Evolutionary conservation across 2,797 vertebrate genomes (phyloP).

Genomic region (Dallia pectoralis): DNA sequence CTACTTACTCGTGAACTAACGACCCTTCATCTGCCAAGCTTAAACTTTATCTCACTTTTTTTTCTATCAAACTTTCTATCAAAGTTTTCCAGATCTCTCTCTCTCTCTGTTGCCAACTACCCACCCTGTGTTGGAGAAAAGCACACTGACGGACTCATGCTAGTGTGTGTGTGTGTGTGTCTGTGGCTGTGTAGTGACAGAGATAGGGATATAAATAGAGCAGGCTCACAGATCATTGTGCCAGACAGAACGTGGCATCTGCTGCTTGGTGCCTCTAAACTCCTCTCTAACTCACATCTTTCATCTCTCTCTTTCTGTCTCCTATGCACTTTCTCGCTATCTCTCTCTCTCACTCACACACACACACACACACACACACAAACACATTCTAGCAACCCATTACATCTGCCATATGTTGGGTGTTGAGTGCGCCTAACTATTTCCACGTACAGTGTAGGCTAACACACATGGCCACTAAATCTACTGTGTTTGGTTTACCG

Average conservation of each 20-base stretch:
- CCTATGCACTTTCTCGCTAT: conserved; percentile 6
- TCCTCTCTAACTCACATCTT: conserved; percentile 50
- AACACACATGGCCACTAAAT: not conserved
- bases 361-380: conserved; percentile 21
- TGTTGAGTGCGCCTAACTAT: conserved; percentile 42
- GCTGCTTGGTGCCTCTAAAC: conserved; percentile 65
- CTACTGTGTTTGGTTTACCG: not conserved
- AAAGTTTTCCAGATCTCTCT: not conserved
- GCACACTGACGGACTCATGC: conserved; percentile 27
- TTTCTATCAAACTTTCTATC: not conserved
- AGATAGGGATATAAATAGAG: conserved; percentile 73
- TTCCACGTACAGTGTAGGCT: conserved; percentile 38
- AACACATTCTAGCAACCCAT: conserved; percentile 30
- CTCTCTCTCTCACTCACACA: conserved; percentile 19
- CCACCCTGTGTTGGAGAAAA: conserved; percentile 45
- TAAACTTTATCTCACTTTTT: not conserved
- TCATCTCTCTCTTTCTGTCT: conserved; percentile 9
- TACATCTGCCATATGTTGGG: conserved; percentile 68
- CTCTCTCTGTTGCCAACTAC: conserved; percentile 27
- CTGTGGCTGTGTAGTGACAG: conserved; percentile 68
- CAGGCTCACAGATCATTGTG: conserved; percentile 72
- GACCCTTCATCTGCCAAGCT: not conserved
- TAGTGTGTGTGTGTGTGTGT: conserved; percentile 33
- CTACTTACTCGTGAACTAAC: not conserved
- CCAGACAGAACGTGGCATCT: conserved; percentile 77